Percentiles rank a stretch among this genome's conserved stretches.
Evolutionary conservation across 2,888 invertebrate genomes (phyloP).

Genomic region (Apocheima hispidaria): DNA sequence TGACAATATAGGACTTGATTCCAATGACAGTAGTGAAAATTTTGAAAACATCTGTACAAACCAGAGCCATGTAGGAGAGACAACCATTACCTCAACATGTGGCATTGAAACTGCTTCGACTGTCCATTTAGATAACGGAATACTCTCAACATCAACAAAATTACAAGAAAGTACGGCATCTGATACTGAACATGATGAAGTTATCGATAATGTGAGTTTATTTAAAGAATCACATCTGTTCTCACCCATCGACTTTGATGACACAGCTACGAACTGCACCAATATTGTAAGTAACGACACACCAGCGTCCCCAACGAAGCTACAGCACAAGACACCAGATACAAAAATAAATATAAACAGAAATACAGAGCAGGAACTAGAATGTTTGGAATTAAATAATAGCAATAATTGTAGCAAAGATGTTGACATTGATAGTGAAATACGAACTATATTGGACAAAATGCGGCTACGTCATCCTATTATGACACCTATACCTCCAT

Average conservation of each 20-base stretch:
- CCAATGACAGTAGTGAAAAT: background rate
- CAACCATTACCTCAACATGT: background rate
- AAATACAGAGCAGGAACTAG: slow-evolving; percentile 44
- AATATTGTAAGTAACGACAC: background rate
- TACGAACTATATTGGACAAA: slow-evolving; percentile 65
- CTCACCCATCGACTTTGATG: background rate
- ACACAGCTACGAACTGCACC: background rate
- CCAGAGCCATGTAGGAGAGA: background rate
- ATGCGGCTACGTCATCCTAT: slow-evolving; percentile 61
- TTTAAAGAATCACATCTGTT: background rate
- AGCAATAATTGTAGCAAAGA: slow-evolving; percentile 53
- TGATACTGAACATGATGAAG: background rate
- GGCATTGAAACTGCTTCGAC: background rate
- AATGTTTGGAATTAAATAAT: slow-evolving; percentile 62
- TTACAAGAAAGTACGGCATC: background rate
- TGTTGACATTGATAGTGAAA: slow-evolving; percentile 60
- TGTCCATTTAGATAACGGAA: background rate
- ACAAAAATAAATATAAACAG: background rate
- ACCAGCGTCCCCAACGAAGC: background rate
- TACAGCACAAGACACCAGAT: background rate
- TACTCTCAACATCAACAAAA: background rate
- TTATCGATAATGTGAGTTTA: background rate
- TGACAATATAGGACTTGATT: background rate
- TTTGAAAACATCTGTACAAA: background rate
- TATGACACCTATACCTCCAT: slow-evolving; percentile 69